phyloP scores from a whole-genome alignment of 2,888 invertebrate species.

The Mimumesa dahlbomi region DNA sequence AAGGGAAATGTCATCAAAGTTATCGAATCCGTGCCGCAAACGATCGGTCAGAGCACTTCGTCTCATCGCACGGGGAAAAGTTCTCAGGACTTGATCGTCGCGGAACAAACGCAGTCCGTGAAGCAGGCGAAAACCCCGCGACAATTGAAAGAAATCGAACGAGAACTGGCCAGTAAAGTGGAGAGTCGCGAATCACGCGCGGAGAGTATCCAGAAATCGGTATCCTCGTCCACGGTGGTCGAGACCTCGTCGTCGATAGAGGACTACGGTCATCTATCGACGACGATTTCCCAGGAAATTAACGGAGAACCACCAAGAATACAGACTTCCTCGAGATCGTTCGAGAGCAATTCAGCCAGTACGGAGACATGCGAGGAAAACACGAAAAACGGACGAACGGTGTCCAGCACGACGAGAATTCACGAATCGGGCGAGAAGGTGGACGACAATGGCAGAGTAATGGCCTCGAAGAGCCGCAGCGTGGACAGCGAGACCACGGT shows the following conservation, averaged over 20 bases:
- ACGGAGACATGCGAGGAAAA: slow-evolving; percentile 61
- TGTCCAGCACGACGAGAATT: slow-evolving; percentile 64
- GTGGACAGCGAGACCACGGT: slow-evolving; percentile 66
- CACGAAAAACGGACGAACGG: slow-evolving; percentile 67
- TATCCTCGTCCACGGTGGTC: slow-evolving; percentile 47
- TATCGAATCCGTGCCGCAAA: slow-evolving; percentile 65
- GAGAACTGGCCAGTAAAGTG: neutral
- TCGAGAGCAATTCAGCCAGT: slow-evolving; percentile 63
- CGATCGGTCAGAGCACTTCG: slow-evolving; percentile 45
- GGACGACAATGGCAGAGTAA: slow-evolving; percentile 69
- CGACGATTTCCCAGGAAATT: slow-evolving; percentile 1
- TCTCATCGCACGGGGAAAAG: slow-evolving; percentile 51
- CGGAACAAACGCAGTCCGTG: slow-evolving; percentile 61
- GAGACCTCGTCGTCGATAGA: slow-evolving; percentile 56
- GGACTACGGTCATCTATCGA: slow-evolving; percentile 29
- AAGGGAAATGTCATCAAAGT: slow-evolving; percentile 73
- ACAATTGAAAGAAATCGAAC: slow-evolving; percentile 2
- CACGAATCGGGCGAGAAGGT: slow-evolving; percentile 62
- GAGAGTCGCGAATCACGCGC: slow-evolving; percentile 36
- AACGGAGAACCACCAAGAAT: slow-evolving; percentile 25
- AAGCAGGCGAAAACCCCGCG: slow-evolving; percentile 34
- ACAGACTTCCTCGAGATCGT: slow-evolving; percentile 55
- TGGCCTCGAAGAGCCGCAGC: slow-evolving; percentile 63
- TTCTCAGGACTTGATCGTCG: slow-evolving; percentile 67
- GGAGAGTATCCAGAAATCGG: slow-evolving; percentile 45